phyloP scores from a whole-genome alignment of 2,113 vertebrate genomes.

The Tragelaphus scriptus region DNA sequence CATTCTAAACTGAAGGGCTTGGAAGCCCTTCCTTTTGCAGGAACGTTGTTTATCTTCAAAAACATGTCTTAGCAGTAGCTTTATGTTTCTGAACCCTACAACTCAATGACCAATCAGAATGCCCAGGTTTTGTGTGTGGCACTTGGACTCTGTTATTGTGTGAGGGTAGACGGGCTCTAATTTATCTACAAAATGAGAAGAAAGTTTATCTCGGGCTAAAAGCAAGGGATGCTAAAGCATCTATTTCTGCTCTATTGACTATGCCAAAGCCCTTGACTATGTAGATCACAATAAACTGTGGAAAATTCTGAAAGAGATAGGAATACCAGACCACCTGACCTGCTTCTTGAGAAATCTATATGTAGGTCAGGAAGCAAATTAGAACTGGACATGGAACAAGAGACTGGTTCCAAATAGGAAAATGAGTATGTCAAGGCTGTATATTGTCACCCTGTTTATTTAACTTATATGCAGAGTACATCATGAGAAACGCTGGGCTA shows the following conservation, averaged over 20 bases:
- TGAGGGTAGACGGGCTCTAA: neutral
- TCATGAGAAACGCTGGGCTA: no score
- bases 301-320: no score
- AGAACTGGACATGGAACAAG: no score
- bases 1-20: neutral
- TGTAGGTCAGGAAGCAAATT: no score
- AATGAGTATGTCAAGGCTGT: no score
- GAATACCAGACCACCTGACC: no score
- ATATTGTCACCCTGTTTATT: no score
- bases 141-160: neutral
- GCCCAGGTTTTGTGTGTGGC: neutral
- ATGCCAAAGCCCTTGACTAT: neutral
- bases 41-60: conserved; percentile 26
- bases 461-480: no score
- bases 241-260: neutral
- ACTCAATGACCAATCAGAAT: neutral
- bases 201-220: neutral
- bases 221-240: neutral
- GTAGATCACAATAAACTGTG: no score
- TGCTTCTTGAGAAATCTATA: no score
- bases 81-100: neutral
- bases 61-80: conserved; percentile 14
- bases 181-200: neutral
- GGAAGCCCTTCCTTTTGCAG: conserved; percentile 11
- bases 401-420: no score